Base-by-base conservation (phyloP, 2,888 invertebrate genomes). In the Pollenia angustigena region DNA sequence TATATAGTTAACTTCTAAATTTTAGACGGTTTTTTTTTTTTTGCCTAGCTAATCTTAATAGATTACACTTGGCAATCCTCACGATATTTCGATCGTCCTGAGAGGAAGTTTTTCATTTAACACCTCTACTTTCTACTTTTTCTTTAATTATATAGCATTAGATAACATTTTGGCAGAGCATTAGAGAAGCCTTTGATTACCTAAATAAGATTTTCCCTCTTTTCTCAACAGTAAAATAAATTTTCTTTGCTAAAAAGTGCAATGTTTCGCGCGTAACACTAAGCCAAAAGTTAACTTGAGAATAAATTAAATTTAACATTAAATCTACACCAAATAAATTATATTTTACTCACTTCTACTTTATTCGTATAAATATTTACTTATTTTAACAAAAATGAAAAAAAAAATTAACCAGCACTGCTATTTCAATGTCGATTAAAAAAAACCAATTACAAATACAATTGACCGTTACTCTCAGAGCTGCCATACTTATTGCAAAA, bases 71-170 rank as follows among this genome's bases (percentile, higher is more conserved):
- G 18, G 18, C 1, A 18, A 18, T 18, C 18, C 18, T 18, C 18
- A 18, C 18, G 18, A 18, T 18, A 18, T 18, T 18, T 18, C 18
- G 18, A 18, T 18, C 18, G 64, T 18, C 58, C 32, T 58, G 16
- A 18, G 40, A 32, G 16, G 16, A 64, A 46, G 12, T 16, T 46
- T 64, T 44, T 44, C 60, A 42, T 64, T 64, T 64, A 44, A 11
- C 44, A 40, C 44, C 23, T 64, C 46, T 18, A 11, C 7, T 64
- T 44, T 64, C 23, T 64, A n/a, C 4, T 46, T 46, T 23, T 4
- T 64, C 46, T 64, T 64, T 64, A 44, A 64, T 64, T 64, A 40
- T 6, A 42, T n/a, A 42, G 14, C 40, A 60, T 60, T 60, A 32
- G 12, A 60, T 60, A 60, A 0, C 58, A 60, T 64, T 64, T 64